phyloP scores from a whole-genome alignment of 1,140 invertebrate genomes.

The Eciton burchellii region DNA sequence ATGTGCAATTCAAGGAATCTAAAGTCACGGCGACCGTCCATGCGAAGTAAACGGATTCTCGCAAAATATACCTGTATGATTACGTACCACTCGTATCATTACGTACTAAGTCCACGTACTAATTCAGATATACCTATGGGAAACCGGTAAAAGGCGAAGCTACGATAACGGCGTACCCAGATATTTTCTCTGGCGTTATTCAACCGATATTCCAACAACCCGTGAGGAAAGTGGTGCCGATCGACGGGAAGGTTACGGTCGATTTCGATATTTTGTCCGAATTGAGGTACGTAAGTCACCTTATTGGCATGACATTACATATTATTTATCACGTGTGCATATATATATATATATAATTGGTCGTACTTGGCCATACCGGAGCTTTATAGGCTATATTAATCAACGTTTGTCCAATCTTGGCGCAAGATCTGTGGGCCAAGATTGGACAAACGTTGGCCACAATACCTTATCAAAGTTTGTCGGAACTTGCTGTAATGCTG shows the following conservation, averaged over 20 bases:
- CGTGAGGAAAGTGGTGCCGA: slow-evolving; percentile 91
- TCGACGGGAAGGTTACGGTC: slow-evolving; percentile 91
- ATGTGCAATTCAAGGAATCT: slow-evolving; percentile 92
- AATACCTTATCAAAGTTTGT: no score
- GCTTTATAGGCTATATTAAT: no score
- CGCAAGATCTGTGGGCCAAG: no score
- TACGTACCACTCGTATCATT: slow-evolving; percentile 8
- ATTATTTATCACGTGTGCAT: slow-evolving; percentile 14
- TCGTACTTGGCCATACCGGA: no score
- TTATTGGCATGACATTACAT: neutral
- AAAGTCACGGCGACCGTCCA: slow-evolving; percentile 91
- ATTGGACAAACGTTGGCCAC: no score
- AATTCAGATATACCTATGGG: slow-evolving; percentile 91
- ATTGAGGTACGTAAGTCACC: slow-evolving; percentile 84
- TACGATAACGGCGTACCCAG: slow-evolving; percentile 91
- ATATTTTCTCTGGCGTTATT: slow-evolving; percentile 91
- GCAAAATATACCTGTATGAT: no score
- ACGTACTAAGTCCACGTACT: slow-evolving; percentile 63
- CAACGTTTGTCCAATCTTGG: no score
- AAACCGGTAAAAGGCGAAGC: slow-evolving; percentile 93
- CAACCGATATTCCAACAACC: slow-evolving; percentile 92
- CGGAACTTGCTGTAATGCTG: no score
- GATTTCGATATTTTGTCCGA: slow-evolving; percentile 92
- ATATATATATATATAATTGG: no score
- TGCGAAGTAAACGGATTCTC: slow-evolving; percentile 89